phyloP scores from a whole-genome alignment of 2,797 vertebrate genomes.

The Denticeps clupeoides region DNA sequence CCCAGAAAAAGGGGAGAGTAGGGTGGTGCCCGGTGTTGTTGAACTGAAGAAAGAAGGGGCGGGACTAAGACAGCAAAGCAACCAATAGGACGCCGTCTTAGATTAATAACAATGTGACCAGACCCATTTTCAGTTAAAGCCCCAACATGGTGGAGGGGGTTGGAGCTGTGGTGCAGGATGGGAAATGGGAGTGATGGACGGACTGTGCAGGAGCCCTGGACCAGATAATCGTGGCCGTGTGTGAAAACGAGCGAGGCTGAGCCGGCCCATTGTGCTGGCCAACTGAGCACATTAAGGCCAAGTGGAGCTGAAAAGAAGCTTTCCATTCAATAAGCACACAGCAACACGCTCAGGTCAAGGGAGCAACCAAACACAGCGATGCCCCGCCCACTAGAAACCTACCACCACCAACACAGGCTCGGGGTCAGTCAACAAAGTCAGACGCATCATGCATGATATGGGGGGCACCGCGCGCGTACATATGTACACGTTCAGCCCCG shows the following conservation, averaged over 20 bases:
- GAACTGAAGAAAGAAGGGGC: no score
- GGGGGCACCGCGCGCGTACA: background rate
- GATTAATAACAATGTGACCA: no score
- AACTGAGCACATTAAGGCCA: conserved; percentile 17
- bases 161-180: background rate
- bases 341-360: conserved; percentile 9
- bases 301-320: conserved; percentile 17
- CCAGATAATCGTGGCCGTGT: no score
- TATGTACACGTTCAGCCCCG: conserved; percentile 1
- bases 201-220: no score
- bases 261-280: conserved; percentile 18
- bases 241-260: background rate
- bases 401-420: conserved; percentile 1
- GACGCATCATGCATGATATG: conserved; percentile 3
- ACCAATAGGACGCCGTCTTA: no score
- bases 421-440: conserved; percentile 3
- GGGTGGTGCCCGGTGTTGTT: no score
- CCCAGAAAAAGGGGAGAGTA: background rate
- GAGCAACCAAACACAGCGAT: background rate
- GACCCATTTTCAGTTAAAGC: no score
- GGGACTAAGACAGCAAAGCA: no score
- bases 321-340: conserved; percentile 8
- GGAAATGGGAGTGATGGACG: no score
- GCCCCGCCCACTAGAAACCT: background rate
- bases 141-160: background rate